Evolutionary conservation across 2,797 vertebrate species (phyloP), one percentile per base, ranked within the genome.

Genomic region (Luscinia megarhynchos): DNA sequence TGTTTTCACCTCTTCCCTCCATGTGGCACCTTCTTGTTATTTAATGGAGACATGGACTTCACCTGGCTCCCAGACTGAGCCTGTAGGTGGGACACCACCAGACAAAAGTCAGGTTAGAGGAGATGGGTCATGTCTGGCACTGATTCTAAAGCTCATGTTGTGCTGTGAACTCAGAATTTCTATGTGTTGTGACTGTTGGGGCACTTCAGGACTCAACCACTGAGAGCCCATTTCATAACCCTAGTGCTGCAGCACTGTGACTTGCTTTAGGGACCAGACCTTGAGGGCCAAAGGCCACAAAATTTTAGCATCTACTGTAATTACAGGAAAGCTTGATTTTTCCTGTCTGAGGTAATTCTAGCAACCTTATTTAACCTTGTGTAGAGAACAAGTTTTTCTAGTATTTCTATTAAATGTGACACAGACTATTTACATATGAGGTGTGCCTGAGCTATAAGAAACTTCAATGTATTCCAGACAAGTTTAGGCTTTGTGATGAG

Each of bases 401-500:
- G 29, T 76, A 59, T 83, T 93, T 84, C 76, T 93, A 54, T 67
- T 76, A 76, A 53, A 87, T 91, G 32, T 87, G 59, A 73, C 68
- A 83, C 8, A 43, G 57, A 19, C 61, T 87, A 70, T 93, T 96
- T 91, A 73, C 87, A 92, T 84, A 86, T 70, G 55, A 93, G 76
- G 76, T 96, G 66, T 93, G 55, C 55, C 78, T 90, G 79, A 91
- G 36, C 73, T 81, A 12, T 81, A 78, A 57, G 85, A 89, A 95
- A 88, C 70, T 48, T 92, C 87, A 88, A 69, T 62, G 34, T 93
- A 73, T 84, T 85, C 73, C 45, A 57, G 92, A 36, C 87, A 94
- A 96, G 94, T 95, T 95, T 63, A 79, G 79, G 69, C 83, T 91
- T 95, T 91, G 51, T 69, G 73, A 66, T 27, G n/a, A 36, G 89